Evolutionary conservation across 92 coral and sea anemone genomes (phyloP).

Genomic region (Desmophyllum pertusum): DNA sequence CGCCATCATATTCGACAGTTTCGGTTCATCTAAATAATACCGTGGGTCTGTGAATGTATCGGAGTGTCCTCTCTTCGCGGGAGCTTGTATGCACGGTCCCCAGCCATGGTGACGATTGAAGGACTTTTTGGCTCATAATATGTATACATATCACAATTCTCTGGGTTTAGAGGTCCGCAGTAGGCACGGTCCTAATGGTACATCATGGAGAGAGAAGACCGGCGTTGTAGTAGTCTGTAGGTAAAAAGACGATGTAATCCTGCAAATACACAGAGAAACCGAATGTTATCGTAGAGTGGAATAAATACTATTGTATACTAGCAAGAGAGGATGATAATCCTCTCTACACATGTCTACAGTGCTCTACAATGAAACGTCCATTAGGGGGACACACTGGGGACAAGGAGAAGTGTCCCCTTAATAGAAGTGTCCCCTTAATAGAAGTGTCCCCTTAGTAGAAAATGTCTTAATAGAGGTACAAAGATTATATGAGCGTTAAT

Average conservation of each 20-base stretch:
- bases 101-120: conserved; percentile 46
- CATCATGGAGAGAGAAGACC: conserved; percentile 66
- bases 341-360: too few relatives aligned
- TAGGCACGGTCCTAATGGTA: conserved; percentile 53
- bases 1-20: conserved; percentile 50
- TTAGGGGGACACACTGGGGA: too few relatives aligned
- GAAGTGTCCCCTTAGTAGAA: too few relatives aligned
- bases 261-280: conserved; percentile 15
- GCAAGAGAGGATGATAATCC: too few relatives aligned
- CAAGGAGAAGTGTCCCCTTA: too few relatives aligned
- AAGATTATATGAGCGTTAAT: too few relatives aligned
- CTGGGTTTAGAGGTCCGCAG: conserved; percentile 60
- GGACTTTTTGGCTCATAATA: conserved; percentile 58
- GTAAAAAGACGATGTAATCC: conserved; percentile 92
- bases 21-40: conserved; percentile 26
- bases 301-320: background rate
- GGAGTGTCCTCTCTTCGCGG: conserved; percentile 48
- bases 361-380: too few relatives aligned
- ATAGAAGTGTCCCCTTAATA: too few relatives aligned
- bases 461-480: too few relatives aligned
- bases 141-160: conserved; percentile 59
- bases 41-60: conserved; percentile 45
- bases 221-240: conserved; percentile 93
- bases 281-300: too few relatives aligned
- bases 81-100: conserved; percentile 43